A percentile compares a stretch with the other conserved stretches of the same genome.
Conservation (phyloP, 2,888 invertebrate genomes). For the Heteromyza rotundicornis region DNA sequence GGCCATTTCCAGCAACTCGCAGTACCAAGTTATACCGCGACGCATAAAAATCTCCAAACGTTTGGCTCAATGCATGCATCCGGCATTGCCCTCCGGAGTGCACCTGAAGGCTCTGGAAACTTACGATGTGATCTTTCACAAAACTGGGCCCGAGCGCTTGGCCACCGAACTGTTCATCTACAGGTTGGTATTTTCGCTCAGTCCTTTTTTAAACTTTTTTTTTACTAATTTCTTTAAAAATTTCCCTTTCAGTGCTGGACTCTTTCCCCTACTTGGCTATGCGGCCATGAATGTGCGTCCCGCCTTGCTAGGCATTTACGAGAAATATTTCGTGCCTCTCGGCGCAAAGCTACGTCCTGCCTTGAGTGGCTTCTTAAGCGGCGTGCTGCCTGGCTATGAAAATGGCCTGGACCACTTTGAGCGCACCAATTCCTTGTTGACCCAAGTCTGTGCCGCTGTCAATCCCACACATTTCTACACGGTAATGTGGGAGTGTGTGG, state of each 20-base stretch:
- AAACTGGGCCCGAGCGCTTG: slow-evolving; percentile 80
- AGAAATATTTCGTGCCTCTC: slow-evolving; percentile 85
- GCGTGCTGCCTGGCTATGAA: slow-evolving; percentile 85
- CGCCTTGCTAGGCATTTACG: slow-evolving; percentile 80
- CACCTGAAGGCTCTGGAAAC: slow-evolving; percentile 91
- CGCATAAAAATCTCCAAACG: slow-evolving; percentile 88
- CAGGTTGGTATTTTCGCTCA: slow-evolving; percentile 66
- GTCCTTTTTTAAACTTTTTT: background rate
- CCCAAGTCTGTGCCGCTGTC: slow-evolving; percentile 73
- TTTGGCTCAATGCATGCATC: slow-evolving; percentile 92
- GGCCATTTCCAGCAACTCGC: slow-evolving; percentile 79
- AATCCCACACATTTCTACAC: slow-evolving; percentile 82
- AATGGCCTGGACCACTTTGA: slow-evolving; percentile 85
- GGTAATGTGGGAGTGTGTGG: slow-evolving; percentile 86
- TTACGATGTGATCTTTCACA: slow-evolving; percentile 88
- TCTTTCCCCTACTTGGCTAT: slow-evolving; percentile 87
- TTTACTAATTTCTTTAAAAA: background rate
- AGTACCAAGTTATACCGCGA: slow-evolving; percentile 85
- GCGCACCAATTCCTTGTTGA: slow-evolving; percentile 65
- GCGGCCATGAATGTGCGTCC: slow-evolving; percentile 91
- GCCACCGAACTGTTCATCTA: slow-evolving; percentile 85
- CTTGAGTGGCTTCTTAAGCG: slow-evolving; percentile 84
- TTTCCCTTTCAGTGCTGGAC: slow-evolving; percentile 65
- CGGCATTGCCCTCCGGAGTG: slow-evolving; percentile 87
- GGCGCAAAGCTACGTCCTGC: slow-evolving; percentile 75